A percentile compares a stretch with the other conserved stretches of the same genome.
phyloP scores from a whole-genome alignment of 2,888 invertebrate genomes.

The Caenorhabditis angaria region DNA sequence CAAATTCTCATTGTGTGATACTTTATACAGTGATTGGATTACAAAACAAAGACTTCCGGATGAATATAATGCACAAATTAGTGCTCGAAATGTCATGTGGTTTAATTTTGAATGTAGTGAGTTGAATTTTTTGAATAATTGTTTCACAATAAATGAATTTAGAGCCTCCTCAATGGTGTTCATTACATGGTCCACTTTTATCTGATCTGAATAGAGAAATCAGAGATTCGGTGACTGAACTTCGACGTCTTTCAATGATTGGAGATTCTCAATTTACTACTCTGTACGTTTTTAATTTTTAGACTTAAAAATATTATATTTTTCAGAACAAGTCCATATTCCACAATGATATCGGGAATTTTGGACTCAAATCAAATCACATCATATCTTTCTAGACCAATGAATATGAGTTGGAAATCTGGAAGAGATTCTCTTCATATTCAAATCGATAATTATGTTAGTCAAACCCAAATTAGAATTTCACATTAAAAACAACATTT shows the following conservation, averaged over 20 bases:
- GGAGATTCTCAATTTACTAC: conserved; percentile 18
- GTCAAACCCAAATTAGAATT: not conserved
- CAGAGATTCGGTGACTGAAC: not conserved
- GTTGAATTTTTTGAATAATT: conserved; percentile 10
- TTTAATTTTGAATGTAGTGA: conserved; percentile 16
- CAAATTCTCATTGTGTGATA: conserved; percentile 21
- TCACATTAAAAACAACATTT: conserved; percentile 1
- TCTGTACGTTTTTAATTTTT: conserved; percentile 12
- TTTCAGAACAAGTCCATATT: conserved; percentile 24
- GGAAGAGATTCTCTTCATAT: conserved; percentile 25
- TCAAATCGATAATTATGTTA: conserved; percentile 11
- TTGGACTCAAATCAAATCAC: conserved; percentile 16
- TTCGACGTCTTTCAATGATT: conserved; percentile 17
- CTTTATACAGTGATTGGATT: conserved; percentile 12
- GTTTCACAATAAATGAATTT: not conserved
- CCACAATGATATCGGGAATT: conserved; percentile 13
- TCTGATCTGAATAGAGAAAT: conserved; percentile 22
- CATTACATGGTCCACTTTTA: conserved; percentile 11
- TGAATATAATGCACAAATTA: conserved; percentile 23
- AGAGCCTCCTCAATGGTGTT: not conserved
- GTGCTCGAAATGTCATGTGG: conserved; percentile 30
- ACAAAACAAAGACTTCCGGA: conserved; percentile 4
- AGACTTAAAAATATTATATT: not conserved
- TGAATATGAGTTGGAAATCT: conserved; percentile 21
- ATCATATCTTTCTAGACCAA: conserved; percentile 20